A percentile compares a stretch with the other conserved stretches of the same genome.
These are phyloP conservation scores for Fragum fragum DNA, from an alignment of 2,888 invertebrate genomes.

Conservation along the genomic window DNA sequence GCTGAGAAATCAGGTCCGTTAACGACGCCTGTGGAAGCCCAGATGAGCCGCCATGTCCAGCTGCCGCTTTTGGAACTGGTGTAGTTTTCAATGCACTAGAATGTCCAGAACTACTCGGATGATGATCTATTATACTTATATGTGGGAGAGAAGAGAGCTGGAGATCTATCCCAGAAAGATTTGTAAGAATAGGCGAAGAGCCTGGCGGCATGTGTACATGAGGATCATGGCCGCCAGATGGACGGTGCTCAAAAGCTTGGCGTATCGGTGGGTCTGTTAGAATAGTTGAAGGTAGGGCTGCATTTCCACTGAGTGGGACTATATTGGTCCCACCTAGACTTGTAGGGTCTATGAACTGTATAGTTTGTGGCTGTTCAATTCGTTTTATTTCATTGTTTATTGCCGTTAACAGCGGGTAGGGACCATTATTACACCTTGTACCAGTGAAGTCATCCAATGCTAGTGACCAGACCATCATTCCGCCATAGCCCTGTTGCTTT, in stretches of 20 bases:
- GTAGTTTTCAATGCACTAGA: background rate
- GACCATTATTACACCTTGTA: slow-evolving; percentile 63
- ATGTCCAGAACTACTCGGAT: background rate
- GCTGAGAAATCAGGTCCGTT: slow-evolving; percentile 8
- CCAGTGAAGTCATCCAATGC: slow-evolving; percentile 75
- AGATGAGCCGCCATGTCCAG: background rate
- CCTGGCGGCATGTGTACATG: slow-evolving; percentile 3
- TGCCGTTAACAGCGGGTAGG: slow-evolving; percentile 68
- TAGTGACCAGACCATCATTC: slow-evolving; percentile 74
- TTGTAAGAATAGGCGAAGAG: background rate
- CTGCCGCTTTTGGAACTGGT: background rate
- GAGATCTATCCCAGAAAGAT: slow-evolving; percentile 12
- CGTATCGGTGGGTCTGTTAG: slow-evolving; percentile 1
- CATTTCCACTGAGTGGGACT: background rate
- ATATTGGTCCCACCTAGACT: background rate
- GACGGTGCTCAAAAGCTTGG: slow-evolving; percentile 8
- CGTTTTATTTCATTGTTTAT: slow-evolving; percentile 63
- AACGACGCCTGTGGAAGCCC: background rate
- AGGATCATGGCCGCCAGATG: slow-evolving; percentile 8
- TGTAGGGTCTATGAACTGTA: slow-evolving; percentile 19
- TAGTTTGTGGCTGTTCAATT: slow-evolving; percentile 18
- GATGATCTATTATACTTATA: slow-evolving; percentile 14
- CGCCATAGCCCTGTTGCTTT: slow-evolving; percentile 71
- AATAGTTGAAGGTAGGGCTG: background rate
- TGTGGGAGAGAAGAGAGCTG: slow-evolving; percentile 20